Evolutionary conservation across 2,888 invertebrate species (phyloP).

Genomic region (Meghimatium bilineatum): DNA sequence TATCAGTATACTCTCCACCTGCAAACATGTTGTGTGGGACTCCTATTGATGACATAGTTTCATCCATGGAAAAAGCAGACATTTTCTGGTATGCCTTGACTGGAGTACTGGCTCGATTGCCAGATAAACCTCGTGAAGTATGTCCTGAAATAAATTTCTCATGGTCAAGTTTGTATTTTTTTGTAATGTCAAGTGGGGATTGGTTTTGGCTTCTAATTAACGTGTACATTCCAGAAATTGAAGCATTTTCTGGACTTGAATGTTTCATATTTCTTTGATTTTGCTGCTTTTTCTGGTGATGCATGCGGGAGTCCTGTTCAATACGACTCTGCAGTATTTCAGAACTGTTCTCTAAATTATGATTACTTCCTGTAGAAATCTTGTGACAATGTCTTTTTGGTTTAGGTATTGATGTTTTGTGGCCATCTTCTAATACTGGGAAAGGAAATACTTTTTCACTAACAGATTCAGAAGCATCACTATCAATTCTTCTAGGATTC

Average conservation of each 20-base stretch:
- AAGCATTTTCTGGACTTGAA: neutral
- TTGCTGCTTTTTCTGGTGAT: neutral
- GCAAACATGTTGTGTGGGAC: neutral
- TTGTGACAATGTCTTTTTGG: neutral
- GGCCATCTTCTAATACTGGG: neutral
- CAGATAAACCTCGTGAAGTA: neutral
- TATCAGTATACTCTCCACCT: neutral
- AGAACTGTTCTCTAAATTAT: neutral
- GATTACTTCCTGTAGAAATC: neutral
- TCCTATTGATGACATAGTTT: conserved; percentile 35
- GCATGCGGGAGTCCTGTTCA: neutral
- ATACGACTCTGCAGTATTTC: neutral
- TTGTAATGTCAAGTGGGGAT: neutral
- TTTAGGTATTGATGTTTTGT: neutral
- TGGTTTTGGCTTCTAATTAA: neutral
- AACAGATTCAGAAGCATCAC: conserved; percentile 10
- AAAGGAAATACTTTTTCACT: neutral
- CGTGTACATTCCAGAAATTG: neutral
- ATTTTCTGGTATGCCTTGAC: neutral
- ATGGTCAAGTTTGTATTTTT: neutral
- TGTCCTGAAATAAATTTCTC: neutral
- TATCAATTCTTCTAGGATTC: conserved; percentile 31
- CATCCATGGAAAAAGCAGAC: conserved; percentile 7
- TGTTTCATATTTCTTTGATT: neutral
- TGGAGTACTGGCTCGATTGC: conserved; percentile 34